Conservation (phyloP, 30 jellyfish, hydroid and myxozoan species). For the Pseudorhiza aurosa region DNA sequence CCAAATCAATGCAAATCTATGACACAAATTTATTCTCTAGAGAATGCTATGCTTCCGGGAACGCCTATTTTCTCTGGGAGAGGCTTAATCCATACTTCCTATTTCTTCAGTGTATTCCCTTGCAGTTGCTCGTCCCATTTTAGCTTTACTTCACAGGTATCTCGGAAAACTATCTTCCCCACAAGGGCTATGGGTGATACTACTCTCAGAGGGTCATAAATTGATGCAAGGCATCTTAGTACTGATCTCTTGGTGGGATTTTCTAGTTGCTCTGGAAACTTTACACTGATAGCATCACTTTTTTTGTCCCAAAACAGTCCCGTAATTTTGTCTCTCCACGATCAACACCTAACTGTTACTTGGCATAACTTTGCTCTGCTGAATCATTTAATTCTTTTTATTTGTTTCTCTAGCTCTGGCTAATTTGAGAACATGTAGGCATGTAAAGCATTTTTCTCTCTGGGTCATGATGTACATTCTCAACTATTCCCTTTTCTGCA, state of each 20-base stretch:
- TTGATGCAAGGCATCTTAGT: slow-evolving; percentile 43
- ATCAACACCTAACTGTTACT: background rate
- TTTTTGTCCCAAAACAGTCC: slow-evolving; percentile 60
- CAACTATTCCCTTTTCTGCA: slow-evolving; percentile 49
- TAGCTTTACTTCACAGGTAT: slow-evolving; percentile 35
- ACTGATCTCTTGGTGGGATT: slow-evolving; percentile 62
- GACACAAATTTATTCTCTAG: background rate
- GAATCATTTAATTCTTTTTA: no score
- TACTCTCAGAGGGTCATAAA: slow-evolving; percentile 58
- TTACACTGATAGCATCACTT: slow-evolving; percentile 21
- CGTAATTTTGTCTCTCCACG: slow-evolving; percentile 5
- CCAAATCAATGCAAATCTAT: slow-evolving; percentile 53
- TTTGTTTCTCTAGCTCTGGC: slow-evolving; percentile 4
- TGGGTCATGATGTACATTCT: slow-evolving; percentile 13
- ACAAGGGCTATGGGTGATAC: slow-evolving; percentile 56
- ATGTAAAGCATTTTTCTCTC: no score
- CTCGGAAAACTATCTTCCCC: slow-evolving; percentile 51
- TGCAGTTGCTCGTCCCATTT: slow-evolving; percentile 60
- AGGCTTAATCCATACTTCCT: slow-evolving; percentile 5
- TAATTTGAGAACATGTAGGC: slow-evolving; percentile 45
- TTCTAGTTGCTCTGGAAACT: slow-evolving; percentile 22
- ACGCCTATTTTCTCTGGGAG: slow-evolving; percentile 30
- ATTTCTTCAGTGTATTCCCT: background rate
- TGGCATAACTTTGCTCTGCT: background rate
- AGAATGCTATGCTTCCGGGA: slow-evolving; percentile 28